Evolutionary conservation across 2,113 vertebrate genomes (phyloP), one percentile per base, ranked within the genome.

Genomic region (Zosterops japonicus): DNA sequence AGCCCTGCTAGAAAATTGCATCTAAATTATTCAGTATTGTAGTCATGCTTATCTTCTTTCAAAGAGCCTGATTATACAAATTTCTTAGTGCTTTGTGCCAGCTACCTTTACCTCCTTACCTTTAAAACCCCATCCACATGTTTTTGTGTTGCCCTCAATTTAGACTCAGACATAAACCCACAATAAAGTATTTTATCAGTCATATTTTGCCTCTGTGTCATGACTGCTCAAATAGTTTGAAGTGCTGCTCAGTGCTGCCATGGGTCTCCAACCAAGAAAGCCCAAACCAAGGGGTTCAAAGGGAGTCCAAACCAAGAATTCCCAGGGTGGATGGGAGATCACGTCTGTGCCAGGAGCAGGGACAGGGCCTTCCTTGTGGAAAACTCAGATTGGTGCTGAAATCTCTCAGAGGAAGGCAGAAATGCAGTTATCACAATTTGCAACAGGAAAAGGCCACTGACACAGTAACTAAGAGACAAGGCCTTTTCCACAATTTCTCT

Each of bases 1-100:
- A 86, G 60, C 33, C 46, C 25, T 5, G 28, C 57, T 89, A 89
- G 92, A 74, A 94, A 96, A 93, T 82, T 92, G 57, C 56, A 57
- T 87, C 69, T 95, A 84, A 94, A 95, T 96, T 90, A 81, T 94
- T 96, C 56, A 84, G 35, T 41, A 46, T 20, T 68, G 52, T 89
- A 70, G 83, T 83, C 23, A 24, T 44, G 47, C 57, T 88, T 83
- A 31, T 87, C 42, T 67, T 77, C 79, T 90, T 90, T 89, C 42
- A 47, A 64, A 61, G 63, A 69, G 29, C 44, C 70, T 31, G 42
- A 55, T 83, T 42, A n/a, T 50, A 41, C 59, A 75, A 79, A 86
- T 69, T 41, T 39, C 39, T 75, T 68, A 23, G 22, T 56, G 52
- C 42, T 92, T 68, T 59, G 20, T 86, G 75, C 63, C 68, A 44